Evolutionary conservation across 2,113 vertebrate genomes (phyloP).

Genomic region (Scomber scombrus): DNA sequence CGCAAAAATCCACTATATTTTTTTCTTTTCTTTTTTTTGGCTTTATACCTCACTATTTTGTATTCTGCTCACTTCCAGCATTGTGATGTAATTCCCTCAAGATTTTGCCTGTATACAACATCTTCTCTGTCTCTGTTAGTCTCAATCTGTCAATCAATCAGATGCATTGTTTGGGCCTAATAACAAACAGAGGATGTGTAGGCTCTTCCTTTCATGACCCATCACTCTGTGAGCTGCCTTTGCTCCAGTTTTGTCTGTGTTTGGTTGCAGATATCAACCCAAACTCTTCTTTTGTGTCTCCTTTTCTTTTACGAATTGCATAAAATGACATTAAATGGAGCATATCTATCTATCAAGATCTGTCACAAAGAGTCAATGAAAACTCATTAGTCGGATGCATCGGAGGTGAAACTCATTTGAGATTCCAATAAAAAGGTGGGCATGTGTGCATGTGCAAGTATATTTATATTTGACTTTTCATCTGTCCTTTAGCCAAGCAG

Average conservation of each 20-base stretch:
- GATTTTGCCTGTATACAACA: conserved; percentile 22
- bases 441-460: conserved; percentile 18
- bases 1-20: neutral
- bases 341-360: conserved; percentile 65
- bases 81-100: conserved; percentile 40
- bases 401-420: conserved; percentile 72
- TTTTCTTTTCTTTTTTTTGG: neutral
- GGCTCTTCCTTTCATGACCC: conserved; percentile 49
- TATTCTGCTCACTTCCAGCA: conserved; percentile 34
- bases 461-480: conserved; percentile 30
- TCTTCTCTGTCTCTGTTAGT: conserved; percentile 29
- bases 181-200: conserved; percentile 46
- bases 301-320: conserved; percentile 7
- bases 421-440: conserved; percentile 49
- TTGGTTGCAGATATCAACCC: conserved; percentile 16
- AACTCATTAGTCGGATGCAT: conserved; percentile 69
- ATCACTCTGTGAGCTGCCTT: conserved; percentile 35
- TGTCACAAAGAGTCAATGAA: conserved; percentile 66
- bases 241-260: conserved; percentile 27
- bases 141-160: conserved; percentile 75
- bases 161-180: conserved; percentile 44
- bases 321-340: conserved; percentile 64
- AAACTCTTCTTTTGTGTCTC: neutral
- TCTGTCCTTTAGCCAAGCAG: conserved; percentile 1
- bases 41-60: neutral